Evolutionary conservation across 2,888 invertebrate genomes (phyloP), one percentile per base, ranked within the genome.

Genomic region (Kryphioiulus occultus): DNA sequence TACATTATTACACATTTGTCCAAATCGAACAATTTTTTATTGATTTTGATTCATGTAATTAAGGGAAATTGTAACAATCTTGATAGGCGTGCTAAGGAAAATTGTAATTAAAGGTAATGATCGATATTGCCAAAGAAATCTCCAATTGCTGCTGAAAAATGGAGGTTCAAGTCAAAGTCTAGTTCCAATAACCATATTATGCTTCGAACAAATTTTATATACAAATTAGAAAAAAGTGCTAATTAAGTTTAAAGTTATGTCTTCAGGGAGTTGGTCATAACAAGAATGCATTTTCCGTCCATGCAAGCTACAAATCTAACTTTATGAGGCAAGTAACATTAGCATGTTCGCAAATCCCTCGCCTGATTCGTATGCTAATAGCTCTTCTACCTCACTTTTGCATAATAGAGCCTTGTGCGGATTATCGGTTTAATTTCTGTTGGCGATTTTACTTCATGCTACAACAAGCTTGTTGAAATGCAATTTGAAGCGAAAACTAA

Each of bases 361-460:
- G 30, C 78, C 78, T 78, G 26, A 78, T 78, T 78, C 78, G 78
- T 78, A 78, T 78, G 78, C 78, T 22, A 78, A 78, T 78, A 78
- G 78, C 78, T 3, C 26, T 78, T 78, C 30, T 78, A 78, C 78
- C 78, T 78, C 30, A 78, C 15, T 30, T 78, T 78, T 78, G 78
- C 78, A 78, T 78, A 30, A 78, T 30, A 30, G 30, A 78, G 78
- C 26, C 15, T 78, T 78, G 26, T 78, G 15, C 0, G 78, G 30
- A 30, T 78, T 78, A 78, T 30, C 9, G 30, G 78, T 78, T 78
- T 78, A 78, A 78, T 78, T 78, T 78, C 78, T 78, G 78, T 15
- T 26, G 78, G 30, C 78, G 22, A 78, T 68, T 68, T 68, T 68
- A 22, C 22, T 59, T 68, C 1, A n/a, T 7, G 35, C 35, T 35